These are phyloP conservation scores for Pipra filicauda DNA, from an alignment of 2,113 vertebrate species.

Conservation along the genomic window DNA sequence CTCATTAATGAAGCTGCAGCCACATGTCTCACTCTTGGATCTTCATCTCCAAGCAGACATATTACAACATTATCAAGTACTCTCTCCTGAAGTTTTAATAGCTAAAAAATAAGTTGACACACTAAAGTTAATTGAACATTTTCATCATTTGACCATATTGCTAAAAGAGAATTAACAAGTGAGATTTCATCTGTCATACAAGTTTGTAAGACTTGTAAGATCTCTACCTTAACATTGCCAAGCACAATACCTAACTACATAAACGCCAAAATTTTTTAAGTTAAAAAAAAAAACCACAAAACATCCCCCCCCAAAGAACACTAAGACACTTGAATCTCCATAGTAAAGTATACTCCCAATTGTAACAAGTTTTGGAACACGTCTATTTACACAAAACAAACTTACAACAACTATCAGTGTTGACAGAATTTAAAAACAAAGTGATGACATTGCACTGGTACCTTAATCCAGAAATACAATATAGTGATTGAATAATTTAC, in stretches of 20 bases:
- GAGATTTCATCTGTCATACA: background rate
- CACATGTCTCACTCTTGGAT: slow-evolving; percentile 89
- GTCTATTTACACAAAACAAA: background rate
- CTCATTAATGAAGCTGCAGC: slow-evolving; percentile 85
- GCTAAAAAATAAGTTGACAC: slow-evolving; percentile 62
- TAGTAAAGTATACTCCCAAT: background rate
- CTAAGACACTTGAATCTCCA: background rate
- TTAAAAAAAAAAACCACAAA: background rate
- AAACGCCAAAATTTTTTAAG: background rate
- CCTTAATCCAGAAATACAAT: background rate
- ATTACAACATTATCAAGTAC: slow-evolving; percentile 87
- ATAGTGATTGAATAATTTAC: slow-evolving; percentile 30
- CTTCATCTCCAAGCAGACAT: slow-evolving; percentile 89
- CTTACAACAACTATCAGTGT: background rate
- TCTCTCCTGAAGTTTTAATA: slow-evolving; percentile 88
- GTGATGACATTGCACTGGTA: background rate
- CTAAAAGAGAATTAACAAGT: background rate
- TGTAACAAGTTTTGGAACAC: background rate
- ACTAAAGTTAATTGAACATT: background rate
- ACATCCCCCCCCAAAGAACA: background rate
- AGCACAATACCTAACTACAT: background rate
- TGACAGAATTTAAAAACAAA: background rate
- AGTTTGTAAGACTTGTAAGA: background rate
- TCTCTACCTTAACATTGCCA: background rate
- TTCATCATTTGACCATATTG: background rate